Conservation (phyloP, 2,797 vertebrate species). For the Coregonus suidteri region DNA sequence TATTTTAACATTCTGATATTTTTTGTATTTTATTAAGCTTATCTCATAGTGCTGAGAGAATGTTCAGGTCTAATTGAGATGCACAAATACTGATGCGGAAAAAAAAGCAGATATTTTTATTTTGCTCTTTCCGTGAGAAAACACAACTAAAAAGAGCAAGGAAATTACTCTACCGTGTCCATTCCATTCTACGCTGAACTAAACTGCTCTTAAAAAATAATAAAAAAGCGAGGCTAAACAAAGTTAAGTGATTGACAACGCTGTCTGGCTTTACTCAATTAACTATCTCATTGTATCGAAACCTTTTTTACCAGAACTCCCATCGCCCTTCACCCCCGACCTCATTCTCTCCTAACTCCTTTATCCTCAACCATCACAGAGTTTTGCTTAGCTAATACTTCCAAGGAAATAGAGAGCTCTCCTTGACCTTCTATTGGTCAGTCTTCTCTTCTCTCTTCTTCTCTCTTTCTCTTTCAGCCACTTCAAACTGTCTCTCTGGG, state of each 20-base stretch:
- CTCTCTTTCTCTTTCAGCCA: constrained; percentile 88
- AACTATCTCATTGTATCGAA: constrained; percentile 97
- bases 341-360: constrained; percentile 72
- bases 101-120: not conserved
- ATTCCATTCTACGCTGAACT: constrained; percentile 61
- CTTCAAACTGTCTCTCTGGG: constrained; percentile 81
- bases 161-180: constrained; percentile 51
- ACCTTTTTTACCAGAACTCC: constrained; percentile 77
- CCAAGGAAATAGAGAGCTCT: constrained; percentile 98
- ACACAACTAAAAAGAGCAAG: constrained; percentile 39
- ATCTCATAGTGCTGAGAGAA: not conserved
- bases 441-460: constrained; percentile 91
- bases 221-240: constrained; percentile 82
- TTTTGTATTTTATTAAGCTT: not conserved
- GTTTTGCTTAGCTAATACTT: constrained; percentile 99
- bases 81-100: not conserved
- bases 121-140: constrained; percentile 9
- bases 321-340: constrained; percentile 44
- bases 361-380: constrained; percentile 79
- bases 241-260: constrained; percentile 99
- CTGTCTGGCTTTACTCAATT: constrained; percentile 99
- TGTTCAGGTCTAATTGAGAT: not conserved
- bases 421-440: constrained; percentile 99
- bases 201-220: constrained; percentile 53
- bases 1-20: not conserved